Base-by-base conservation (phyloP, 2,113 vertebrate species). In the Ceuthmochares aereus region DNA sequence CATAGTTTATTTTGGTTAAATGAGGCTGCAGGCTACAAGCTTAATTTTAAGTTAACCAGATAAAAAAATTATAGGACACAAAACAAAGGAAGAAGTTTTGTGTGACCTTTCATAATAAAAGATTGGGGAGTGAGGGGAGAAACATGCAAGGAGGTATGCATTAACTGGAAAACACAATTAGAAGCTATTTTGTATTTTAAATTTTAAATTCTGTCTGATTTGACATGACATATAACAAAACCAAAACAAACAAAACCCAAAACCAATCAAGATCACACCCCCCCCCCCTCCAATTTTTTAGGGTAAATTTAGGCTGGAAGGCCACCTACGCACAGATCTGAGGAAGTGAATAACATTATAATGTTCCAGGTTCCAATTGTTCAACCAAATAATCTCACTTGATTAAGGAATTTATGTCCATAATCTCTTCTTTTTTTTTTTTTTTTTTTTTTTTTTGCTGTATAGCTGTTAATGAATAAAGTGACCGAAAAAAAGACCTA, bases 1-100 rank as follows among this genome's bases (percentile, higher is more conserved):
- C n/a, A 40, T 55, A 55, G 74, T 86, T 82, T 90, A 59, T 86
- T 96, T 93, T 94, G 90, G 63, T 89, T 82, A 86, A 89, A 92
- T 36, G 66, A 94, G 51, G 54, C 58, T 90, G 73, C 36, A 88
- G 69, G 34, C 42, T 88, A 86, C 85, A 90, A 96, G 36, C 36
- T 45, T 94, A 93, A 96, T 97, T 94, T 91, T 80, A 92, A 84
- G 63, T 87, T 95, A 56, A 43, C 27, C 12, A 13, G 7, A 89
- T 84, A 64, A 58, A 85, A 93, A 92, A 94, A 89, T 93, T 89
- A 55, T 7, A 85, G 77, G 68, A 43, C 78, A 59, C 19, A 83
- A 83, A 93, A 30, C 90, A 74, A 56, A 85, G 14, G 26, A 20
- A 87, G 26, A 92, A 60, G 3, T 45, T 60, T 52, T 76, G 7